These are phyloP conservation scores for Otis tarda DNA, from an alignment of 2,113 vertebrate genomes.

Conservation along the genomic window DNA sequence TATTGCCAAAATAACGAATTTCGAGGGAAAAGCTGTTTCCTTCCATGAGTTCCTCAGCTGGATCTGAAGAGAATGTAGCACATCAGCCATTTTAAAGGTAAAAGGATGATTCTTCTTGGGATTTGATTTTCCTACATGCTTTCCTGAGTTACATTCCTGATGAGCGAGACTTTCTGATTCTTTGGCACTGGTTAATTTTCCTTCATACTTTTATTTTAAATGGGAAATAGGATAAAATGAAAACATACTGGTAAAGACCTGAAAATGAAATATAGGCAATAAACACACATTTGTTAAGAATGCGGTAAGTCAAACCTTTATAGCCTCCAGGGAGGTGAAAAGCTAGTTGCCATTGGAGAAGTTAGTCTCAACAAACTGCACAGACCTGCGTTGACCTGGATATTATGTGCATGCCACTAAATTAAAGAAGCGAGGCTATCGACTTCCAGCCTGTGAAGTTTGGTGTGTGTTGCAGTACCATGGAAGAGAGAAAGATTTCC, in stretches of 20 bases:
- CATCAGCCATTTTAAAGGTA: background rate
- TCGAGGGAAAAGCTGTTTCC: background rate
- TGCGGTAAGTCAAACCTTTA: background rate
- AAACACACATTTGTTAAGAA: background rate
- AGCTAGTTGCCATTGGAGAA: background rate
- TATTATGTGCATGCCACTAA: background rate
- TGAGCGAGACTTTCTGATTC: background rate
- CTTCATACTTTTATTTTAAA: background rate
- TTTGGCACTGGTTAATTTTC: background rate
- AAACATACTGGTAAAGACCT: background rate
- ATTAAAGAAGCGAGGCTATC: background rate
- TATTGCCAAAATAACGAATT: background rate
- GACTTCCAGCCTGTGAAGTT: background rate
- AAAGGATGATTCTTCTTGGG: background rate
- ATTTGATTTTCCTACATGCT: background rate
- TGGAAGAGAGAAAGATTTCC: background rate
- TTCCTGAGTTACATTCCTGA: background rate
- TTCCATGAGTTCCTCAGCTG: accelerated
- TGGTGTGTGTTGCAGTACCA: background rate
- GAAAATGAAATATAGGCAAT: background rate
- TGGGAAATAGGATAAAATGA: background rate
- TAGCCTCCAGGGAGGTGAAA: background rate
- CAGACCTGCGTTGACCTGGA: background rate
- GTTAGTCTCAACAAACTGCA: background rate
- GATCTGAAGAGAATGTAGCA: background rate